A percentile compares a stretch with the other conserved stretches of the same genome.
Evolutionary conservation across 2,888 invertebrate genomes (phyloP).

Genomic region (Nipponacmea schrenckii): DNA sequence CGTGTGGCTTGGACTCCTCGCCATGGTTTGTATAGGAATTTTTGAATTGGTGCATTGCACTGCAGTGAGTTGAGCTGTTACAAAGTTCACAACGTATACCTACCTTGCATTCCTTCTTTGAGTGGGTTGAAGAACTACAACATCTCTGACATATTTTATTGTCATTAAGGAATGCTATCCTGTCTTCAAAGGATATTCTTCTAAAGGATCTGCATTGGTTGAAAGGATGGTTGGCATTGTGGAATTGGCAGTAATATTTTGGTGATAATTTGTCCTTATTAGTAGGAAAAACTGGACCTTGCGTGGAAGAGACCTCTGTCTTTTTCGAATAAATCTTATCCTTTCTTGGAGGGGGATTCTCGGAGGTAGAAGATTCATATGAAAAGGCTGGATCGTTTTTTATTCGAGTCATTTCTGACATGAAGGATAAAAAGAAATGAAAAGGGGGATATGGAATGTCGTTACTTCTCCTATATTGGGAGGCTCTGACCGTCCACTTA

Average conservation of each 20-base stretch:
- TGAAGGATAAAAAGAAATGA: slow-evolving; percentile 27
- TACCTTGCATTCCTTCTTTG: slow-evolving; percentile 16
- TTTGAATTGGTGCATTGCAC: no score
- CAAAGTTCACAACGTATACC: slow-evolving; percentile 26
- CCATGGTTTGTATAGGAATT: no score
- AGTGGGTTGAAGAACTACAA: slow-evolving; percentile 20
- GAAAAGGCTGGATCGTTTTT: slow-evolving; percentile 33
- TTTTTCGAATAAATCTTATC: no score
- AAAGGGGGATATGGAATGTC: slow-evolving; percentile 34
- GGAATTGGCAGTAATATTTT: neutral
- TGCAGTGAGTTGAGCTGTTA: slow-evolving; percentile 4
- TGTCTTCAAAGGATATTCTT: slow-evolving; percentile 10
- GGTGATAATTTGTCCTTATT: no score
- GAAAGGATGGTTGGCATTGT: slow-evolving; percentile 14
- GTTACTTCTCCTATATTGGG: slow-evolving; percentile 27
- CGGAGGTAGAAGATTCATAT: neutral
- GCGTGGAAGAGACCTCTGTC: neutral
- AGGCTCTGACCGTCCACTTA: slow-evolving; percentile 33
- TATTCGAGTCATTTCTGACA: slow-evolving; percentile 23
- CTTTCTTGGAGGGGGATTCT: neutral
- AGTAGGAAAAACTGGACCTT: no score
- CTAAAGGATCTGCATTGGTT: slow-evolving; percentile 21
- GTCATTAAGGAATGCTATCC: slow-evolving; percentile 9
- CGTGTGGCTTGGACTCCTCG: no score
- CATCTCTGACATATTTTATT: slow-evolving; percentile 27